A percentile compares a stretch with the other conserved stretches of the same genome.
phyloP scores from a whole-genome alignment of 2,113 vertebrate species.

The Hydrochoerus hydrochaeris region DNA sequence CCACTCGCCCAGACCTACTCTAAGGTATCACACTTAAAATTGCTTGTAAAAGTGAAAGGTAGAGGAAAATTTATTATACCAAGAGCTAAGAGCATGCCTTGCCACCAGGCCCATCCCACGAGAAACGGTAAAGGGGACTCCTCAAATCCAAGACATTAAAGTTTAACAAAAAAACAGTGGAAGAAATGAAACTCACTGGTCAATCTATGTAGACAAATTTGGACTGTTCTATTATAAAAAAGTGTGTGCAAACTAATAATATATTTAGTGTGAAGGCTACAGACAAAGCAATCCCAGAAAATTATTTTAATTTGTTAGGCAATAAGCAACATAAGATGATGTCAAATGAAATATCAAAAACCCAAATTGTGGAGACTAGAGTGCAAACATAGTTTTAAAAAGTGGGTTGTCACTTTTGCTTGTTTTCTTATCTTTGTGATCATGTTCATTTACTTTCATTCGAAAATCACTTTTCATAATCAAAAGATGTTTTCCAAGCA shows the following conservation, averaged over 20 bases:
- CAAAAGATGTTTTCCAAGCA: not conserved
- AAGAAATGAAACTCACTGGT: not conserved
- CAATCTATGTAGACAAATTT: not conserved
- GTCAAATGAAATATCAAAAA: not conserved
- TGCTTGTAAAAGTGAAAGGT: not conserved
- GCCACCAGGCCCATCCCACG: not conserved
- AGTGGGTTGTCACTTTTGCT: not conserved
- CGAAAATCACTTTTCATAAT: not conserved
- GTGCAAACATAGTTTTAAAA: not conserved
- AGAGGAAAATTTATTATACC: not conserved
- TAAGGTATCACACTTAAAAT: not conserved
- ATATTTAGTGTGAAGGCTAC: not conserved
- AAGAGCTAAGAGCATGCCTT: too few relatives aligned
- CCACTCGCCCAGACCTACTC: not conserved
- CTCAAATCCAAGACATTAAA: not conserved
- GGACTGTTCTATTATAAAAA: not conserved
- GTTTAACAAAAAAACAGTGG: not conserved
- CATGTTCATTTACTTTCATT: not conserved
- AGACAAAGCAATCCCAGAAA: not conserved
- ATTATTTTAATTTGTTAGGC: not conserved
- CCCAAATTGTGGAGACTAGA: not conserved
- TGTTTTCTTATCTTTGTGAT: not conserved
- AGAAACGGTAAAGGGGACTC: not conserved
- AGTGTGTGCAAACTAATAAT: not conserved
- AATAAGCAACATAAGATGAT: not conserved